Percentiles rank a stretch among this genome's conserved stretches.
These are phyloP conservation scores for Eristalis intricaria DNA, from an alignment of 2,888 invertebrate genomes.

Conservation along the genomic window DNA sequence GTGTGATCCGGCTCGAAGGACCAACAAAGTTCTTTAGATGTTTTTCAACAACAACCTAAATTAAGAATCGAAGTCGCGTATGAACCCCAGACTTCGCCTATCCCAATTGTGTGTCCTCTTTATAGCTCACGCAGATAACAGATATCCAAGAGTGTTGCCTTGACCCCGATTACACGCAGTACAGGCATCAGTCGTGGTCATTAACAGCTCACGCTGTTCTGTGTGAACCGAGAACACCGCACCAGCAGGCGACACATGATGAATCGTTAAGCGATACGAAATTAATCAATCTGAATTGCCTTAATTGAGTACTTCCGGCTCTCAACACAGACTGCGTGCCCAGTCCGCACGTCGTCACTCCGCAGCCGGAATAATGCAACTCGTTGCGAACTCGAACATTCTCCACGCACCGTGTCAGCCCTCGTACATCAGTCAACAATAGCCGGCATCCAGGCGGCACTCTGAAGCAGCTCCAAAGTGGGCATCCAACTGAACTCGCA, in stretches of 20 bases:
- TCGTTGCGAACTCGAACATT: neutral
- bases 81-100: too few relatives aligned
- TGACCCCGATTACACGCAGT: neutral
- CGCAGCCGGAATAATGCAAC: conserved; percentile 10
- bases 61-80: too few relatives aligned
- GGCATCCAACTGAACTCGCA: neutral
- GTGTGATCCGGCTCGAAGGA: too few relatives aligned
- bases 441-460: neutral
- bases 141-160: too few relatives aligned
- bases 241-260: neutral
- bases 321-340: neutral
- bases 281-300: conserved; percentile 8
- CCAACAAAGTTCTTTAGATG: too few relatives aligned
- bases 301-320: neutral
- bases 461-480: neutral
- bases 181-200: neutral
- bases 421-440: neutral
- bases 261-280: neutral
- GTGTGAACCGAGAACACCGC: neutral
- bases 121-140: too few relatives aligned
- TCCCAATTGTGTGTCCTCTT: too few relatives aligned
- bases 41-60: too few relatives aligned
- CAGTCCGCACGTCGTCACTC: neutral
- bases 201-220: neutral
- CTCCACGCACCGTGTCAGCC: neutral